A percentile compares a stretch with the other conserved stretches of the same genome.
phyloP scores from a whole-genome alignment of 2,797 vertebrate genomes.

The Aythya fuligula region DNA sequence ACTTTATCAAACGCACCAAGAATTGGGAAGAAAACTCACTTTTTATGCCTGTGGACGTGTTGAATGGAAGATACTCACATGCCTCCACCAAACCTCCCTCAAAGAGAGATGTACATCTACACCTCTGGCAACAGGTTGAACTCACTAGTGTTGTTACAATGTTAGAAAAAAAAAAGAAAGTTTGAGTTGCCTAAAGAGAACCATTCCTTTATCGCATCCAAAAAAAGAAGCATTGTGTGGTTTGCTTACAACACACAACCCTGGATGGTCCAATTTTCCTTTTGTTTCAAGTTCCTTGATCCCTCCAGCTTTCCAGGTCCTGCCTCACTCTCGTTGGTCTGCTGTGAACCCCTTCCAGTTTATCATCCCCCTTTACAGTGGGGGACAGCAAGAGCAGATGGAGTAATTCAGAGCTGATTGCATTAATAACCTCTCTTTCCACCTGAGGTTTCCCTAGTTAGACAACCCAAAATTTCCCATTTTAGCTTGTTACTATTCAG shows the following conservation, averaged over 20 bases:
- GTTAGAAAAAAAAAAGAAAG: not conserved
- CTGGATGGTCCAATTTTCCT: not conserved
- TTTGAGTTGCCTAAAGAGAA: not conserved
- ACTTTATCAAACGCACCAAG: not conserved
- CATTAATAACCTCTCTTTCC: not conserved
- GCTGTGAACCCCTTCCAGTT: not conserved
- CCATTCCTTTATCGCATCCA: not conserved
- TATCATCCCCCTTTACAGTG: rapidly evolving
- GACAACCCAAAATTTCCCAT: not conserved
- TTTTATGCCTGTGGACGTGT: rapidly evolving
- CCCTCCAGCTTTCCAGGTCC: not conserved
- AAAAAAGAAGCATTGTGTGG: not conserved
- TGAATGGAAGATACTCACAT: not conserved
- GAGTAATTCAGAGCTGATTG: rapidly evolving
- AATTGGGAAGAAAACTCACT: not conserved
- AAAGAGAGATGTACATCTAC: not conserved
- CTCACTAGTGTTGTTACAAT: not conserved
- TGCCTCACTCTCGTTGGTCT: not conserved
- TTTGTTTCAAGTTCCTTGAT: not conserved
- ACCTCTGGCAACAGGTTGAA: not conserved
- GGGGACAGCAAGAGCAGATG: not conserved
- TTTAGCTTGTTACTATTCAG: not conserved
- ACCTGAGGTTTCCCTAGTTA: not conserved
- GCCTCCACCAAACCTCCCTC: not conserved
- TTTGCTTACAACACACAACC: not conserved